Conservation (phyloP, 2,888 invertebrate species). For the Hydraecia micacea region DNA sequence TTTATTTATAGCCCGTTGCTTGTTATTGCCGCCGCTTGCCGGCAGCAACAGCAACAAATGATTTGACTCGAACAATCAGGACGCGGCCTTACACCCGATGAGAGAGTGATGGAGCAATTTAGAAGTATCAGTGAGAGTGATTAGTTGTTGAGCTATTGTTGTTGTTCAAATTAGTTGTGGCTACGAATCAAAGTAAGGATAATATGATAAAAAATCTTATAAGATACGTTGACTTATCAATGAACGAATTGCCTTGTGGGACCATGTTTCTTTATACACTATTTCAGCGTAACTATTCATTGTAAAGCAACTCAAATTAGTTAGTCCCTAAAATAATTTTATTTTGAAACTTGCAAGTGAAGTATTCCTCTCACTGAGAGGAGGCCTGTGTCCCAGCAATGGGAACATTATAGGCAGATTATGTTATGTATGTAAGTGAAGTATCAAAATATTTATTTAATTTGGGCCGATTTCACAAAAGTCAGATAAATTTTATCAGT, state of each 20-base stretch:
- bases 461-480: neutral
- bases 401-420: too few relatives aligned
- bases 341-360: too few relatives aligned
- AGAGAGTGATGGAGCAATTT: slow-evolving; percentile 35
- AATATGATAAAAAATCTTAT: neutral
- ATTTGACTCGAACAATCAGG: slow-evolving; percentile 67
- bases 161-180: neutral
- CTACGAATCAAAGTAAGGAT: slow-evolving; percentile 8
- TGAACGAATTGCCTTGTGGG: neutral
- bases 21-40: slow-evolving; percentile 71
- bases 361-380: too few relatives aligned
- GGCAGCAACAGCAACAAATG: slow-evolving; percentile 68
- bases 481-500: too few relatives aligned
- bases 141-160: neutral
- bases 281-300: neutral
- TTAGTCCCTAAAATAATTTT: neutral
- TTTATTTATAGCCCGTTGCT: slow-evolving; percentile 77
- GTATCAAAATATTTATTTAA: neutral
- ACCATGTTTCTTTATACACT: too few relatives aligned
- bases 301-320: neutral
- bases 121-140: slow-evolving; percentile 18
- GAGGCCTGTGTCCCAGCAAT: too few relatives aligned
- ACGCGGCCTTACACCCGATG: slow-evolving; percentile 35
- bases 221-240: neutral
- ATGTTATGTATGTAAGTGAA: too few relatives aligned